Conservation (phyloP, 2,888 invertebrate species). For the Chaitophorus viminalis region DNA sequence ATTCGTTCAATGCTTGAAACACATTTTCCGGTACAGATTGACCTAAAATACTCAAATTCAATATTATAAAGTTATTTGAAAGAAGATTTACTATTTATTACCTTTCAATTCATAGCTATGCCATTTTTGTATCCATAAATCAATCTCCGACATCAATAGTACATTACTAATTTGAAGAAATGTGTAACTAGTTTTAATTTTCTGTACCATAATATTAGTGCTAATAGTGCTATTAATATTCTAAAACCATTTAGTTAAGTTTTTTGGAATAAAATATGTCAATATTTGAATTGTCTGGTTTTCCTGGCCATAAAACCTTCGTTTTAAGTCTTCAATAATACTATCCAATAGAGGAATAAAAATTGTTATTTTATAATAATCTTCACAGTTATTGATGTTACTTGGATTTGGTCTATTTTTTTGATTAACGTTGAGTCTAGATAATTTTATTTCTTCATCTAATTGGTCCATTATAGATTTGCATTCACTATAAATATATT, state of each 20-base stretch:
- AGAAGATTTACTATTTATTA: background rate
- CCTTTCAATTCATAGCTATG: background rate
- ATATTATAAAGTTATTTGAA: conserved; percentile 11
- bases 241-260: conserved; percentile 10
- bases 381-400: conserved; percentile 15
- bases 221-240: conserved; percentile 25
- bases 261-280: conserved; percentile 17
- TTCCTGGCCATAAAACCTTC: too few relatives aligned
- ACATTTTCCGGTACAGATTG: background rate
- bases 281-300: conserved; percentile 9
- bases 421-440: background rate
- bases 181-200: conserved; percentile 4
- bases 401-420: conserved; percentile 17
- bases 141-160: background rate
- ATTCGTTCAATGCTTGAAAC: background rate
- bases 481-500: conserved; percentile 15
- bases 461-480: conserved; percentile 19
- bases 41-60: conserved; percentile 7
- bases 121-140: conserved; percentile 10
- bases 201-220: conserved; percentile 13
- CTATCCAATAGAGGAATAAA: conserved; percentile 8
- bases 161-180: conserved; percentile 4
- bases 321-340: conserved; percentile 12
- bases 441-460: conserved; percentile 14
- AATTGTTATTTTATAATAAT: conserved; percentile 18